Evolutionary conservation across 2,888 invertebrate species (phyloP), one percentile per base, ranked within the genome.

Genomic region (Sympetrum striolatum): DNA sequence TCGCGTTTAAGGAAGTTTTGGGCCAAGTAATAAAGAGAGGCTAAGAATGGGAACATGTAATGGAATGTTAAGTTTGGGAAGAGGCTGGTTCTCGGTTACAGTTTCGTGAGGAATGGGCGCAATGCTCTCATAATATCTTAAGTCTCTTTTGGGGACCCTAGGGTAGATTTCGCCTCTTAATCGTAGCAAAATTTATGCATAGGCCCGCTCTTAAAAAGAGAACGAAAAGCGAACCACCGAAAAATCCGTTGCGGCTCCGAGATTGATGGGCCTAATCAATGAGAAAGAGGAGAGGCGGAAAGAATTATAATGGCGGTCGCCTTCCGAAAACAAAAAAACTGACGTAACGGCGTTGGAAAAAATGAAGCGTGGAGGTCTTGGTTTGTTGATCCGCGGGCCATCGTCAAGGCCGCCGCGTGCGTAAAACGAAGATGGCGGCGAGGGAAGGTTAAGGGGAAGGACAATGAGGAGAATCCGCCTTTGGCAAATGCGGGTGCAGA

Each of bases 391-490:
- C 86, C 60, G 35, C 86, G 37, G 60, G 60, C 37, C 60, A 86
- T 60, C 64, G 58, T 64, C 86, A 86, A 86, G 86, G 86, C 35
- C 86, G 37, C 60, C 86, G 22, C 86, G 60, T 39, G 86, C n/a
- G 60, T 64, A 64, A 86, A 64, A 31, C 31, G 8, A 25, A 18
- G 31, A 12, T 15, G 31, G 44, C 25, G 53, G 58, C 10, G 44
- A 37, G 25, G 58, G 58, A 82, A 82, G 82, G 58, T 82, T 82
- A 60, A 82, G 82, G 82, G 82, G 82, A 86, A 86, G 86, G 86
- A 60, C 60, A 60, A 64, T 37, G 60, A 37, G 73, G 73, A 5
- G 31, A 73, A 73, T 73, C 12, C 73, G 31, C 25, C 53, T 73
- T 73, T 73, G 73, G 31, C 73, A 31, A 73, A 73, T 73, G 73